Base-by-base conservation (phyloP, 1,140 invertebrate species). In the Catajapyx aquilonaris region DNA sequence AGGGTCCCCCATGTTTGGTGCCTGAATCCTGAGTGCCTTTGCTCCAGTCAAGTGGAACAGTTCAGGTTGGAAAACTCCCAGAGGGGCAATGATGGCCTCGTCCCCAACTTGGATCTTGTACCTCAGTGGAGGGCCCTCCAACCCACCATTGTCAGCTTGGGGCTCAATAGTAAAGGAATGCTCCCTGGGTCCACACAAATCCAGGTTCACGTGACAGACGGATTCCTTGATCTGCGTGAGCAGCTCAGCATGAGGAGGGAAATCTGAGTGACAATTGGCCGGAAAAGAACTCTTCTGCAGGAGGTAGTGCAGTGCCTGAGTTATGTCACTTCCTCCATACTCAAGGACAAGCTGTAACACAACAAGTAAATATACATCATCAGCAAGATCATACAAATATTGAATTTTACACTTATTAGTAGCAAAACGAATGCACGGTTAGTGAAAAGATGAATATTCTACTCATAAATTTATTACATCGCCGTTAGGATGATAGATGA, bases 141-240 rank as follows among this genome's bases (percentile, higher is more conserved):
- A 28, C 23, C 13, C 13, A 9, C 7, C 7, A 13, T 28, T 7
- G 23, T 28, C 7, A 28, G 7, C 7, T 13, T 28, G 23, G 7
- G 7, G 23, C 23, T 7, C 13, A 7, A 28, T 28, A 28, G 23
- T 13, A 28, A 28, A 81, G 4, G 66, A 67, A 49, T 81, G 76
- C 43, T 87, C 79, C 45, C 77, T 69, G 3, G 78, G 75, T 4
- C 83, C 84, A 60, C 76, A 83, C 4, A 80, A 65, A 59, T 90
- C 81, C 48, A 90, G 61, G 55, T 91, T 83, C 3, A 93, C 68
- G 56, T 94, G 87, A 48, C 87, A 94, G 49, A 81, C 80, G 15
- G 77, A 75, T 58, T 87, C 78, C 57, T 93, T 94, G 1, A 94
- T 53, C 48, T 81, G 75, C 41, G 78, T 71, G 42, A 94, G 59